phyloP scores from a whole-genome alignment of 2,113 vertebrate species.

The Motacilla alba region DNA sequence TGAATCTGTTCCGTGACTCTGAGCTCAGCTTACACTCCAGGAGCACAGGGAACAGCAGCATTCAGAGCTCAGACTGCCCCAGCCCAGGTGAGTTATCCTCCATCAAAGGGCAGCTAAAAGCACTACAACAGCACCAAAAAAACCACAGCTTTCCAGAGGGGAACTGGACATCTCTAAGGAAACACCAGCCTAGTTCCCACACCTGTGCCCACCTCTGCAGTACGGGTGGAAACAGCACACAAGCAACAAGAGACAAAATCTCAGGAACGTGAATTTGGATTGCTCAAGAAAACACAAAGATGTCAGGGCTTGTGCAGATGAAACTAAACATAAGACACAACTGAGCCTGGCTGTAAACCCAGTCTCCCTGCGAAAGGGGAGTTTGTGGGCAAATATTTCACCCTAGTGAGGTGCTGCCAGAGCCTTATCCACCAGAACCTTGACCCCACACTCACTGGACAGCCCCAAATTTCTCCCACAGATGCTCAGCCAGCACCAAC shows the following conservation, averaged over 20 bases:
- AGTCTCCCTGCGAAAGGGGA: not conserved
- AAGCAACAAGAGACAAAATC: not conserved
- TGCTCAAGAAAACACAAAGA: not conserved
- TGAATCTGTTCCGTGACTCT: not conserved
- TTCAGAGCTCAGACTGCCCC: not conserved
- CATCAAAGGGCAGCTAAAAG: not conserved
- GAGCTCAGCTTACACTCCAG: not conserved
- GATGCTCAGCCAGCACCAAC: not conserved
- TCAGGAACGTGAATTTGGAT: not conserved
- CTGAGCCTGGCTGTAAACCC: not conserved
- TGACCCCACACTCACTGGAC: not conserved
- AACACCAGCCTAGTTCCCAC: not conserved
- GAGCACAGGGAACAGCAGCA: not conserved
- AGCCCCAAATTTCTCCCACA: not conserved
- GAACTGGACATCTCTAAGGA: not conserved
- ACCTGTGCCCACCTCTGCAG: not conserved
- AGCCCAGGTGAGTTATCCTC: not conserved
- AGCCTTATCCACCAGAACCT: not conserved
- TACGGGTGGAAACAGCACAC: not conserved
- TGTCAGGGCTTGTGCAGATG: not conserved
- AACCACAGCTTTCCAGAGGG: not conserved
- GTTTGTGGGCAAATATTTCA: not conserved
- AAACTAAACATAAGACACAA: not conserved
- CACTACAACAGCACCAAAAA: not conserved
- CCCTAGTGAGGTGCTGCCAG: not conserved